Conservation (phyloP, 2,888 invertebrate genomes). For the Polydrusus tereticollis region DNA sequence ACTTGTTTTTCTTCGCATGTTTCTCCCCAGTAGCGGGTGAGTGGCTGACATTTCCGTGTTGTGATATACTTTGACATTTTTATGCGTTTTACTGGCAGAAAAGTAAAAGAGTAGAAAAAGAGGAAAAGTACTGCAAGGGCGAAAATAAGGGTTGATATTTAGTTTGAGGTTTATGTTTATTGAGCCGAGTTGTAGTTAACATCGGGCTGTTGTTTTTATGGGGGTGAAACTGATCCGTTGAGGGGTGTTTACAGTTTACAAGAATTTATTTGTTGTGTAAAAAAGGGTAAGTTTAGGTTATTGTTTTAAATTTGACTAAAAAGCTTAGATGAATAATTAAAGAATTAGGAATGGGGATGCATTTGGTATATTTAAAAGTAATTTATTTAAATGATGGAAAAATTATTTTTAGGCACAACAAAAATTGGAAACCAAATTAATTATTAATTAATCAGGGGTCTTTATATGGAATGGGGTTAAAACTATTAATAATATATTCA, state of each 20-base stretch:
- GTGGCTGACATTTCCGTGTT: constrained; percentile 6
- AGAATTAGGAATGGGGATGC: too few species aligned
- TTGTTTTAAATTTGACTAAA: neutral
- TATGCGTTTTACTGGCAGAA: neutral
- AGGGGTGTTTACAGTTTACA: constrained; percentile 5
- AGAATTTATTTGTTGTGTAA: neutral
- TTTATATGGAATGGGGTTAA: too few species aligned
- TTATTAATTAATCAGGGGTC: too few species aligned
- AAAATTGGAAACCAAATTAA: too few species aligned
- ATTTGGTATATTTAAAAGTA: too few species aligned
- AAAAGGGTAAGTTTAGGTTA: constrained; percentile 6
- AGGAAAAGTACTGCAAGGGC: neutral
- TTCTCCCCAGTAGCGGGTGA: neutral
- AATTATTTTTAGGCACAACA: too few species aligned
- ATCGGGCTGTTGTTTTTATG: neutral
- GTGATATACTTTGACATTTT: neutral
- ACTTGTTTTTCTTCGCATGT: constrained; percentile 10
- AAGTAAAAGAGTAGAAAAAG: neutral
- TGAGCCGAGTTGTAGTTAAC: neutral
- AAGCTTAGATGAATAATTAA: too few species aligned
- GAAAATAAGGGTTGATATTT: neutral
- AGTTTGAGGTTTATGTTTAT: neutral
- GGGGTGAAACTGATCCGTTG: constrained; percentile 20
- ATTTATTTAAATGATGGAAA: too few species aligned
- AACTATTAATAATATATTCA: too few species aligned